Percentiles rank a stretch among this genome's conserved stretches.
phyloP scores from a whole-genome alignment of 2,888 invertebrate genomes.

The Acronicta leporina region DNA sequence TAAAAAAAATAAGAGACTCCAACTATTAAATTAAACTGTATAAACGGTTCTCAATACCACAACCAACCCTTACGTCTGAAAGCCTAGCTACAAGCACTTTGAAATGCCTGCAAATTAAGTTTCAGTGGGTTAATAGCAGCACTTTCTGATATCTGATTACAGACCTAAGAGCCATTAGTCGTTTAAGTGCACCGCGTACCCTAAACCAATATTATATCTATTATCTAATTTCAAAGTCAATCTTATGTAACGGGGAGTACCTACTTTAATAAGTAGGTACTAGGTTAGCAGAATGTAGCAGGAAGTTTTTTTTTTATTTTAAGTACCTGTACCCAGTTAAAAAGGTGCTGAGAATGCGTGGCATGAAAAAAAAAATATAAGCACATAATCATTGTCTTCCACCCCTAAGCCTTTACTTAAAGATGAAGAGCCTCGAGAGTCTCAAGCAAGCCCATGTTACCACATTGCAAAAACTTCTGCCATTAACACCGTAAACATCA shows the following conservation, averaged over 20 bases:
- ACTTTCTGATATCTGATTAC: slow-evolving; percentile 39
- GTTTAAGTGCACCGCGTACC: slow-evolving; percentile 34
- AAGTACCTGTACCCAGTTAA: too few relatives aligned
- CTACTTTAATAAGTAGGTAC: background rate
- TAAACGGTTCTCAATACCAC: too few relatives aligned
- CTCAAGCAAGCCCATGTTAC: too few relatives aligned
- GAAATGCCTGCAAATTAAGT: slow-evolving; percentile 30
- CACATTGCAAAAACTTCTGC: too few relatives aligned
- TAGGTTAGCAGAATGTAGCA: slow-evolving; percentile 2
- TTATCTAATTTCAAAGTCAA: slow-evolving; percentile 21
- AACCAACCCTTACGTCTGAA: slow-evolving; percentile 7
- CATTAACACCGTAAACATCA: too few relatives aligned
- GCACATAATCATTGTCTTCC: too few relatives aligned
- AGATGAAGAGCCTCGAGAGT: too few relatives aligned
- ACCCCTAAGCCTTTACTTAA: too few relatives aligned
- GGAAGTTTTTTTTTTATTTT: background rate
- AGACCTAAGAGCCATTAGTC: slow-evolving; percentile 45
- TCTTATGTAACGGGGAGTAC: background rate
- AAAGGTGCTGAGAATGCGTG: too few relatives aligned
- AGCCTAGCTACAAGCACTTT: slow-evolving; percentile 6
- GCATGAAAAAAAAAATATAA: too few relatives aligned
- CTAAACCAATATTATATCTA: slow-evolving; percentile 37
- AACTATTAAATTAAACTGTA: too few relatives aligned
- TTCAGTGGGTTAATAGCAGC: slow-evolving; percentile 30
- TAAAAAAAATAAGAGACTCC: too few relatives aligned